Evolutionary conservation across 2,113 vertebrate genomes (phyloP).

Genomic region (Sphaerodactylus townsendi): DNA sequence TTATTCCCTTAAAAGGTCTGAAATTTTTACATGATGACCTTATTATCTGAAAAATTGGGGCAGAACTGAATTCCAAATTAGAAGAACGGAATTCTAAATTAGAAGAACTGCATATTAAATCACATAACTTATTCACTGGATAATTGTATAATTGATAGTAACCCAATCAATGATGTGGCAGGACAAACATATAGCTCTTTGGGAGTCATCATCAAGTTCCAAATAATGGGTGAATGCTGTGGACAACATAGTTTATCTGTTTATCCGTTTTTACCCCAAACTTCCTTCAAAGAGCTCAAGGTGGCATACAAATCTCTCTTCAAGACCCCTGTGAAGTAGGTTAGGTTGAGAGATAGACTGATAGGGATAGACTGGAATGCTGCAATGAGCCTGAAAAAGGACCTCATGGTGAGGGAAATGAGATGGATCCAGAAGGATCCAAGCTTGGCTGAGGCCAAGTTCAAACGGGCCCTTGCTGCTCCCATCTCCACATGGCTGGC

Average conservation of each 20-base stretch:
- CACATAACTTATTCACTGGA: too few species aligned
- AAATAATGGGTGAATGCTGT: background rate
- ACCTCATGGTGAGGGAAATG: too few species aligned
- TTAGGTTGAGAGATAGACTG: too few species aligned
- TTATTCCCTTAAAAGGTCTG: background rate
- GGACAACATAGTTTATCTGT: background rate
- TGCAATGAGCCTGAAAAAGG: too few species aligned
- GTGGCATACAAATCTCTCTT: too few species aligned
- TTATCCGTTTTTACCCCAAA: background rate
- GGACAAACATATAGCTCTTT: background rate
- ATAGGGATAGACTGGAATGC: too few species aligned
- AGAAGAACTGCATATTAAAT: too few species aligned
- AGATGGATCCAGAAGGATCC: too few species aligned
- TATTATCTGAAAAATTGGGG: background rate
- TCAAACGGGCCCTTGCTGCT: too few species aligned
- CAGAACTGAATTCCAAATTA: background rate
- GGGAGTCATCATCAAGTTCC: background rate
- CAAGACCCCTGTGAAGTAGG: too few species aligned
- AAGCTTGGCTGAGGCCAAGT: too few species aligned
- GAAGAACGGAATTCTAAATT: background rate
- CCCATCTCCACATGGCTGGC: too few species aligned
- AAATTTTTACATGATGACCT: background rate
- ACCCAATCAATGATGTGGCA: background rate
- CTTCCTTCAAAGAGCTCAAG: background rate
- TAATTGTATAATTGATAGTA: background rate